phyloP scores from a whole-genome alignment of 2,888 invertebrate genomes.

The Calliphora vomitoria region DNA sequence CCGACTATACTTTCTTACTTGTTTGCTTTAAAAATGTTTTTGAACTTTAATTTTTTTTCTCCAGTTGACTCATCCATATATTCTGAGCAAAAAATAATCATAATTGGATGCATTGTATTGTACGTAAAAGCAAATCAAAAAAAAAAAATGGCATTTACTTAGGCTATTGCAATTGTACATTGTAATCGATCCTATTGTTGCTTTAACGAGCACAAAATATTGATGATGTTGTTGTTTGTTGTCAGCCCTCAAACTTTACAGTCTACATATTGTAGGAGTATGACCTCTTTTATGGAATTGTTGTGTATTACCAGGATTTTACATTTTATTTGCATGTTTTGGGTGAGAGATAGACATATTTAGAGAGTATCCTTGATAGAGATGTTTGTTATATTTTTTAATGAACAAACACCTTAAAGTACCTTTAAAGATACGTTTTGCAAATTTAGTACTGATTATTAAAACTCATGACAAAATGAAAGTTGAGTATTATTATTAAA shows the following conservation, averaged over 20 bases:
- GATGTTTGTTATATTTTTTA: too few species aligned
- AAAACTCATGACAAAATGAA: too few species aligned
- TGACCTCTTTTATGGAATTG: conserved; percentile 37
- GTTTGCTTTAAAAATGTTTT: too few species aligned
- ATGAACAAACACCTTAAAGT: too few species aligned
- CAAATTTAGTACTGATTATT: too few species aligned
- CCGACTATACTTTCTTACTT: too few species aligned
- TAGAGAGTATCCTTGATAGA: not conserved
- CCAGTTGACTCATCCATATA: not conserved
- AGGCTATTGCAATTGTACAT: conserved; percentile 2
- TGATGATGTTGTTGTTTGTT: conserved; percentile 34
- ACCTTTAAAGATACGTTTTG: too few species aligned
- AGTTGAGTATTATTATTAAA: too few species aligned
- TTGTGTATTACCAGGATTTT: conserved; percentile 26
- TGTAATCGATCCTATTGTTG: conserved; percentile 46
- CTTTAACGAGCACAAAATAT: conserved; percentile 29
- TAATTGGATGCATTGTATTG: conserved; percentile 1
- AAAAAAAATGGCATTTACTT: conserved; percentile 52
- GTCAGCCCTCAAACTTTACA: conserved; percentile 31
- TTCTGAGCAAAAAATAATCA: not conserved
- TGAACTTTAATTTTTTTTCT: too few species aligned
- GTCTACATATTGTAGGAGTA: conserved; percentile 19
- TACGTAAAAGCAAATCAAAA: too few species aligned
- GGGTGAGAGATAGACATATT: not conserved
- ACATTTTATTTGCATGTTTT: not conserved